Percentiles rank a stretch among this genome's conserved stretches.
These are phyloP conservation scores for Drosophila fulvimacula DNA, from an alignment of 2,888 invertebrate species.

Conservation along the genomic window DNA sequence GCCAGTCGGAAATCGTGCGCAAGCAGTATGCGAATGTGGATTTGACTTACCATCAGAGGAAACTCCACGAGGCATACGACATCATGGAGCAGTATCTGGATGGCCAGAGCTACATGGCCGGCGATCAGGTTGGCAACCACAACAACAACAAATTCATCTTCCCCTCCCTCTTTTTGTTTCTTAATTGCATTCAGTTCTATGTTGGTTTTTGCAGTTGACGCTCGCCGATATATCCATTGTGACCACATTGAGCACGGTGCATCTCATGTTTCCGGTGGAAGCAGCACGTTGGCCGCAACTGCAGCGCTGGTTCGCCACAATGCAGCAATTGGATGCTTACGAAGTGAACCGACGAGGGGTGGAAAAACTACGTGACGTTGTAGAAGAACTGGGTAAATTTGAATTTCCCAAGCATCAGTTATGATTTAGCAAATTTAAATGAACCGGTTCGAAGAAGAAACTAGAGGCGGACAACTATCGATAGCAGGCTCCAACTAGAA, in stretches of 20 bases:
- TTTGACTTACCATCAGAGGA: constrained; percentile 76
- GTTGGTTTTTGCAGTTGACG: constrained; percentile 73
- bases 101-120: constrained; percentile 81
- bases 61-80: constrained; percentile 83
- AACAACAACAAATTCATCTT: constrained; percentile 15
- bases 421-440: background rate
- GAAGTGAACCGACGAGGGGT: constrained; percentile 78
- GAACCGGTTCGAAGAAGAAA: background rate
- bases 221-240: constrained; percentile 85
- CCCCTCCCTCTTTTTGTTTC: too few relatives aligned
- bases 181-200: constrained; percentile 52
- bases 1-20: constrained; percentile 81
- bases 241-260: constrained; percentile 84
- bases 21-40: constrained; percentile 77
- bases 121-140: constrained; percentile 76
- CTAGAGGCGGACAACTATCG: too few relatives aligned
- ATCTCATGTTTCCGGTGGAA: constrained; percentile 84
- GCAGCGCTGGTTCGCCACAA: constrained; percentile 74
- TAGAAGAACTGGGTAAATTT: constrained; percentile 79
- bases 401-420: constrained; percentile 69
- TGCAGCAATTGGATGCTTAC: constrained; percentile 80
- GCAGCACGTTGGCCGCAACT: constrained; percentile 82
- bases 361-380: constrained; percentile 67
- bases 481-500: too few relatives aligned
- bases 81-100: constrained; percentile 84